A percentile compares a stretch with the other conserved stretches of the same genome.
These are phyloP conservation scores for Chymomyza fuscimana DNA, from an alignment of 2,888 invertebrate genomes.

Conservation along the genomic window DNA sequence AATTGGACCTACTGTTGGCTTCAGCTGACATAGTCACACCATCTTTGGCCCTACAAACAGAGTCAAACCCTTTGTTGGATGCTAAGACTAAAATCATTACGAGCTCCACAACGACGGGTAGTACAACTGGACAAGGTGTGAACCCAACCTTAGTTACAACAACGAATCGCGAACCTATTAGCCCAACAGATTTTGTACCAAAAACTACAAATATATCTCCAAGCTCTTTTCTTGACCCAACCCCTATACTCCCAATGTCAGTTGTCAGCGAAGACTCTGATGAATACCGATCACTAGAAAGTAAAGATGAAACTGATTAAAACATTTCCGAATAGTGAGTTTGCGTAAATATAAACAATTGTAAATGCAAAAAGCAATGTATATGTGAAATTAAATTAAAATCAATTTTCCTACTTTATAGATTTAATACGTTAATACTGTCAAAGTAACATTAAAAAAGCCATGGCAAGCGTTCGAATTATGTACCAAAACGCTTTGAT, in stretches of 20 bases:
- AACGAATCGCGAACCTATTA: conserved; percentile 5
- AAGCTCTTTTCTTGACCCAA: conserved; percentile 20
- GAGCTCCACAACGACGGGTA: conserved; percentile 7
- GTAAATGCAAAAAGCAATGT: not conserved
- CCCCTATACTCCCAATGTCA: conserved; percentile 52
- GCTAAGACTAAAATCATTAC: conserved; percentile 3
- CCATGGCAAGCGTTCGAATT: not conserved
- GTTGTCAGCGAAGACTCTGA: conserved; percentile 78
- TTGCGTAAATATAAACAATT: not conserved
- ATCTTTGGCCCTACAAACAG: conserved; percentile 50
- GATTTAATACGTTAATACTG: not conserved
- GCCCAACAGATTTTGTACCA: conserved; percentile 16
- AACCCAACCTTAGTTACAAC: conserved; percentile 12
- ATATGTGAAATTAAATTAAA: not conserved
- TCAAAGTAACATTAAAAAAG: not conserved
- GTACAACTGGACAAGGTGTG: not conserved
- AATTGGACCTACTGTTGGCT: conserved; percentile 75
- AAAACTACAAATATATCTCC: conserved; percentile 26
- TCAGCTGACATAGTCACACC: conserved; percentile 70
- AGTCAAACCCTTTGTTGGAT: conserved; percentile 26
- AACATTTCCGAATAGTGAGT: conserved; percentile 71
- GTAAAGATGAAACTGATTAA: conserved; percentile 77
- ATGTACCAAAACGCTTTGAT: not conserved
- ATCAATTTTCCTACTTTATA: not conserved
- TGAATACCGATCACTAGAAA: conserved; percentile 80